Evolutionary conservation across 2,888 invertebrate genomes (phyloP), one percentile per base, ranked within the genome.

Genomic region (Pristionchus entomophagus): DNA sequence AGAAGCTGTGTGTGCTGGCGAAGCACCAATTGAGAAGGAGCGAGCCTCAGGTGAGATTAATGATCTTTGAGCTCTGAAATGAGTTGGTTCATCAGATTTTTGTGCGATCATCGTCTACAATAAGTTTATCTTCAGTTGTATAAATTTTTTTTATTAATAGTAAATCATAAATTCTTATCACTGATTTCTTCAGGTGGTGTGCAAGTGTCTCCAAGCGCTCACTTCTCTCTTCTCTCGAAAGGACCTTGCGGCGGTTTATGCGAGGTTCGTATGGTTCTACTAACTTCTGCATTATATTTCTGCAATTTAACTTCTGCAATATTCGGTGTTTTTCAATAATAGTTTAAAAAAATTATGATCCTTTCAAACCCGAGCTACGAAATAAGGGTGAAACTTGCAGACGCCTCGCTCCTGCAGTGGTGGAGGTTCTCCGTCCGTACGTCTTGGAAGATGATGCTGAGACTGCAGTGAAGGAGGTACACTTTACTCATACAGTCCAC

Each of bases 141-240:
- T n/a, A n/a, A n/a, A n/a, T n/a, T n/a, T n/a, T n/a, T n/a, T n/a
- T n/a, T n/a, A n/a, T n/a, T n/a, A n/a, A n/a, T n/a, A n/a, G n/a
- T n/a, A n/a, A n/a, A n/a, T n/a, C n/a, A n/a, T n/a, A n/a, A n/a
- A n/a, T 59, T 59, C 32, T 65, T 5, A 29, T 29, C 29, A 3
- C n/a, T 29, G 29, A 35, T 65, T 19, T 65, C 65, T 32, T 12
- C 14, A 96, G 95, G 96, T 97, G 0, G 95, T 96, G 92, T 94
- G 96, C 86, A 96, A 96, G 93, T 96, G 96, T 93, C 95, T 97
- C 62, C 96, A 96, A 94, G 96, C 96, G 2, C 94, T 97, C 83
- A 95, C 95, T 91, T 96, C 96, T 0, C 95, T 97, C 86, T 96
- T 97, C 93, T 95, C 95, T 69, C 96, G 96, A 92, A 95, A 95